Evolutionary conservation across 2,888 invertebrate genomes (phyloP).

Genomic region (Meta bourneti): DNA sequence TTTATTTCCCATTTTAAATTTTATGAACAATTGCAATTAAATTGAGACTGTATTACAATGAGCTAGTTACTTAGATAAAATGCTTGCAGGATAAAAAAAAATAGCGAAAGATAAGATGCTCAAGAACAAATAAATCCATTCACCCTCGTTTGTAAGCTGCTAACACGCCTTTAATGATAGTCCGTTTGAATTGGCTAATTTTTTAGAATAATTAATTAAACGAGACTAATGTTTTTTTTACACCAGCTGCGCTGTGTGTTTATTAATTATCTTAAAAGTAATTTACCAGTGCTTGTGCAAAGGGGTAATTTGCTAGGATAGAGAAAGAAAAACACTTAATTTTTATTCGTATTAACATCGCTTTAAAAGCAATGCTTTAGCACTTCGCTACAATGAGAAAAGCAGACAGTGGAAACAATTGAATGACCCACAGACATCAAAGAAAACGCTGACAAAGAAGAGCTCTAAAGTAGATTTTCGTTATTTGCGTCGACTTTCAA

Average conservation of each 20-base stretch:
- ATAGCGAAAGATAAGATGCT: not conserved
- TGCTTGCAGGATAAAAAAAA: not conserved
- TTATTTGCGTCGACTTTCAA: conserved; percentile 42
- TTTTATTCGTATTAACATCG: no score
- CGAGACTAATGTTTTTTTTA: not conserved
- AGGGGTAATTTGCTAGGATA: no score
- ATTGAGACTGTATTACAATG: no score
- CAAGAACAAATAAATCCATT: not conserved
- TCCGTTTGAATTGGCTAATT: not conserved
- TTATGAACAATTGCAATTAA: no score
- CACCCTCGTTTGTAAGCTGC: not conserved
- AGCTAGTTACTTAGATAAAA: no score
- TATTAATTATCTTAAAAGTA: not conserved
- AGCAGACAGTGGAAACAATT: conserved; percentile 2
- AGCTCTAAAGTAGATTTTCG: conserved; percentile 39
- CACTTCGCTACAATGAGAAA: no score
- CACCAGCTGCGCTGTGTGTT: not conserved
- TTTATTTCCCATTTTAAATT: no score
- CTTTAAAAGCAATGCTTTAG: no score
- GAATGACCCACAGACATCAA: conserved; percentile 17
- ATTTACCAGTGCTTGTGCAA: not conserved
- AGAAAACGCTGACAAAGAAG: conserved; percentile 14
- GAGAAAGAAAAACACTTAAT: no score
- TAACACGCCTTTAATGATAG: not conserved
- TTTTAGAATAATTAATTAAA: not conserved